Percentiles rank a stretch among this genome's conserved stretches.
These are phyloP conservation scores for Holcopasites calliopsidis DNA, from an alignment of 1,140 invertebrate genomes.

Conservation along the genomic window DNA sequence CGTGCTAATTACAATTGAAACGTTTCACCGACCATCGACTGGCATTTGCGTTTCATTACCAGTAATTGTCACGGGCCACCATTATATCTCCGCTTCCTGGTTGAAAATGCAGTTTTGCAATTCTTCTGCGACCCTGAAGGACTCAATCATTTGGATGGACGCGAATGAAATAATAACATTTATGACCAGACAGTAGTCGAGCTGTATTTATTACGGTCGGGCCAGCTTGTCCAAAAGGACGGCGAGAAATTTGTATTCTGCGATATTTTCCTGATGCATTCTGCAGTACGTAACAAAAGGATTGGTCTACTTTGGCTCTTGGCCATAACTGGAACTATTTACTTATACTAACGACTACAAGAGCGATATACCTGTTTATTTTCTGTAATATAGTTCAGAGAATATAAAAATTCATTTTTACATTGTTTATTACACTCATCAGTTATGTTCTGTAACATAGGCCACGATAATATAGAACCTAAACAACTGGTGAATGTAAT, in stretches of 20 bases:
- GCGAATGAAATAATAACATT: background rate
- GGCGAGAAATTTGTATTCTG: background rate
- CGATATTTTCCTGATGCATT: background rate
- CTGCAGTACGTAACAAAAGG: no score
- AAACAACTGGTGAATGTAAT: no score
- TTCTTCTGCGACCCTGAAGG: background rate
- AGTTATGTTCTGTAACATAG: no score
- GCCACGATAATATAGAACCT: no score
- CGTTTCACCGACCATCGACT: background rate
- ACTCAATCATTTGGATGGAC: background rate
- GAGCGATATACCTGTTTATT: no score
- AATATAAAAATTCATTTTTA: no score
- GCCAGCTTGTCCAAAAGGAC: background rate
- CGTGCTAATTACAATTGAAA: conserved; percentile 15
- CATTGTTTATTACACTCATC: no score
- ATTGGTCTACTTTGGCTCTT: no score
- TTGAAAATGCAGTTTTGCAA: background rate
- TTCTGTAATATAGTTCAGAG: no score
- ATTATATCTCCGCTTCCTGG: background rate
- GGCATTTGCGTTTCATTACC: background rate
- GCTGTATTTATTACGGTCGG: background rate
- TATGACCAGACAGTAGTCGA: background rate
- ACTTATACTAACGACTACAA: no score
- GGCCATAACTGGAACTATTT: no score
- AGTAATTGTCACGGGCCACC: background rate